Evolutionary conservation across 1,140 invertebrate genomes (phyloP), one percentile per base, ranked within the genome.

Genomic region (Tigriopus japonicus): DNA sequence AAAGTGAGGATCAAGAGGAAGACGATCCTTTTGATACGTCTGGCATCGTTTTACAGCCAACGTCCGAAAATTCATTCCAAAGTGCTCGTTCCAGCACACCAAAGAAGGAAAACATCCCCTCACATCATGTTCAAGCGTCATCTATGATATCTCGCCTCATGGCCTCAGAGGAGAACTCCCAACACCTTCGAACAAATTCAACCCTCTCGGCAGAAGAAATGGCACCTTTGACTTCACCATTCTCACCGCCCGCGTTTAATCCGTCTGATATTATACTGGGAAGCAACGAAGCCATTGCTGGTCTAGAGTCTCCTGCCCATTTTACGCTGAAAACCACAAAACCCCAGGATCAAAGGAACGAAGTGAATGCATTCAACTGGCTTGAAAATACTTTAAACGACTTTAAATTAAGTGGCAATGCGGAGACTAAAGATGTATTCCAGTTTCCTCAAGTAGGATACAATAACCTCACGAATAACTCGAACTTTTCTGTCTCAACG

Each of bases 281-380:
- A 3, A 56, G 43, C 40, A 61, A 61, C 19, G 59, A 61, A 21
- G 59, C 59, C 14, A 61, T 61, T 40, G 59, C 59, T 35, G 59
- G 59, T 6, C 28, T 61, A 6, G 59, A 61, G 13, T 61, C 59
- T 15, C 59, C 59, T 21, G 13, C 42, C 9, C 56, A 24, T 14
- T 40, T 41, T n/a, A 54, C 10, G 7, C 19, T 3, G 7, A 51
- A 13, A 17, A 59, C 6, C 13, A 28, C 15, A 7, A 55, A 54
- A 14, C 14, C 28, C 3, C 21, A 2, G 21, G 42, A 42, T 49
- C 10, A 59, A 43, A 19, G n/a, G 12, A 68, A 68, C 42, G 51
- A 65, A 23, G 65, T 66, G 28, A 63, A 66, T 63, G 68, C 68
- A 42, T 69, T 69, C 63, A 61, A 58, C 14, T 69, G 68, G 68